Percentiles rank a stretch among this genome's conserved stretches.
Conservation (phyloP, 2,888 invertebrate genomes). For the Glaucopsyche alexis region DNA sequence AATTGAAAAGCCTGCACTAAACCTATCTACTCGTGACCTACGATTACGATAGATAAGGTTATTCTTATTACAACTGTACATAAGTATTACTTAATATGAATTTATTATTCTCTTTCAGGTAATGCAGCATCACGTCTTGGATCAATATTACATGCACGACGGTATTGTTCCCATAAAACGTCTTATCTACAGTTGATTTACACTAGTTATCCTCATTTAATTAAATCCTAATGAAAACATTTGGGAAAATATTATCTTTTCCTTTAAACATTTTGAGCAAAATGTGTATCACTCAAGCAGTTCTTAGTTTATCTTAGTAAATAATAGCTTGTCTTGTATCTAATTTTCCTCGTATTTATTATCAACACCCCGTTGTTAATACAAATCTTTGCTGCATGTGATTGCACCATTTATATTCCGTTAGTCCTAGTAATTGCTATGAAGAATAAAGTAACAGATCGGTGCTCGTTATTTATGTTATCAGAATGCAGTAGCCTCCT, state of each 20-base stretch:
- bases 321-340: background rate
- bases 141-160: too few relatives aligned
- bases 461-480: slow-evolving; percentile 11
- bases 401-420: slow-evolving; percentile 23
- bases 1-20: background rate
- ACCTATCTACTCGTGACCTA: background rate
- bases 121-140: background rate
- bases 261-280: too few relatives aligned
- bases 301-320: background rate
- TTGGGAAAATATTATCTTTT: too few relatives aligned
- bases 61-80: too few relatives aligned
- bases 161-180: too few relatives aligned
- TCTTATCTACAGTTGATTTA: too few relatives aligned
- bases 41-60: too few relatives aligned
- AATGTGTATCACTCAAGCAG: too few relatives aligned
- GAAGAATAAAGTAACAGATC: slow-evolving; percentile 18
- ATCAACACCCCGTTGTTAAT: slow-evolving; percentile 15
- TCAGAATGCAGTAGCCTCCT: slow-evolving; percentile 13
- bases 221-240: too few relatives aligned
- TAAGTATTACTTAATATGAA: too few relatives aligned
- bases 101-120: background rate
- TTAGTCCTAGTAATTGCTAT: slow-evolving; percentile 25
- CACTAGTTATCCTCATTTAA: too few relatives aligned
- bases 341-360: slow-evolving; percentile 2
- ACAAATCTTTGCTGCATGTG: slow-evolving; percentile 22